Base-by-base conservation (phyloP, 2,888 invertebrate genomes). In the Conops quadrifasciatus region DNA sequence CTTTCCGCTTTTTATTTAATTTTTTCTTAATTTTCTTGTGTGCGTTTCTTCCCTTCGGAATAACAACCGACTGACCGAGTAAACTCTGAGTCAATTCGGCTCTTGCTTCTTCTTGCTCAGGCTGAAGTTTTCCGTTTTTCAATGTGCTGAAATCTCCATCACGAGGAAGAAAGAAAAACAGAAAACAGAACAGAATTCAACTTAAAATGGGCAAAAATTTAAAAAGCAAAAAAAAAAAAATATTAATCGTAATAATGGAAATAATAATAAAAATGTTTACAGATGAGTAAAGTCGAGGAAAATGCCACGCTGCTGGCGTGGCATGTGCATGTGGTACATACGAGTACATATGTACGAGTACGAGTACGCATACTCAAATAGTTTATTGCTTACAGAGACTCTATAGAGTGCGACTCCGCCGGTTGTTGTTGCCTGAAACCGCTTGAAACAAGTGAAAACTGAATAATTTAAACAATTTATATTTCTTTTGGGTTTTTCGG, bases 21-120 rank as follows among this genome's bases (percentile, higher is more conserved):
- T 56, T 56, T 56, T 26, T 26, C 26, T 45, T 24, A 24, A 68
- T 28, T 60, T 13, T 24, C n/a, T 21, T 21, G 21, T 21, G 19
- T 47, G 26, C 47, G 43, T 51, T 43, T 62, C 30, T 43, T 43
- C 30, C 15, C 36, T 36, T 30, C 19, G 43, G 59, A 19, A 7
- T 26, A 28, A 56, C 60, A 60, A 60, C 67, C 60, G 28, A 68
- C 60, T 60, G 60, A 68, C 60, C 67, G 60, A 30, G 59, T 68
- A 47, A 60, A 47, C 24, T n/a, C 28, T 49, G 49, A 49, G 19
- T 49, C 49, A 36, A 36, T n/a, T 9, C 49, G 15, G 13, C 49
- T 49, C 1, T n/a, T 49, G 4, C 53, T 53, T 53, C 53, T 53
- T 53, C 53, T 21, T 2, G 53, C 19, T 19, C 11, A 21, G 53